Conservation (phyloP, 2,113 vertebrate species). For the Cyprinodon brontotheroides region DNA sequence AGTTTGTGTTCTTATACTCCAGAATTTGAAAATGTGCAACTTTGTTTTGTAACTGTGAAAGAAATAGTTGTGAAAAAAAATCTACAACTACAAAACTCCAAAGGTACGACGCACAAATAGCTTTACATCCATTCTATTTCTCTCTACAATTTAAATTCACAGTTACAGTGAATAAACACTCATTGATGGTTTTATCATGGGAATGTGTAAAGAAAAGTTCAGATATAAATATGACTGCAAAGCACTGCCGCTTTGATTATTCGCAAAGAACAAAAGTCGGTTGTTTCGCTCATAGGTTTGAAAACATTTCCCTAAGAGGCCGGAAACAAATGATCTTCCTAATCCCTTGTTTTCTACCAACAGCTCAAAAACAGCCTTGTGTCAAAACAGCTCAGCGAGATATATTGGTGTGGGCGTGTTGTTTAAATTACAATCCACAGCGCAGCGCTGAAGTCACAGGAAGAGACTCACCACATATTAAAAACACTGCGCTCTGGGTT, state of each 20-base stretch:
- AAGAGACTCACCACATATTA: neutral
- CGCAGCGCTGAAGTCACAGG: neutral
- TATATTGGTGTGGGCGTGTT: neutral
- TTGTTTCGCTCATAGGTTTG: neutral
- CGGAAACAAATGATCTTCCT: neutral
- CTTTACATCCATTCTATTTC: too few relatives aligned
- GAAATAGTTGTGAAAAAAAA: too few relatives aligned
- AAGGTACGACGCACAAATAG: too few relatives aligned
- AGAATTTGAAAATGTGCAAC: too few relatives aligned
- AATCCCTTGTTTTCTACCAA: neutral
- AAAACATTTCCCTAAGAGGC: neutral
- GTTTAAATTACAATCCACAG: neutral
- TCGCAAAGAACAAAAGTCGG: neutral
- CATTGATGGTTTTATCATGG: neutral
- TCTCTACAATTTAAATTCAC: too few relatives aligned
- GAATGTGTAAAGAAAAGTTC: neutral
- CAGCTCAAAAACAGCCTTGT: neutral
- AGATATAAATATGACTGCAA: neutral
- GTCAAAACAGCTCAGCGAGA: neutral
- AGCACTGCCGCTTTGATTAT: neutral
- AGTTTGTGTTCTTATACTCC: too few relatives aligned
- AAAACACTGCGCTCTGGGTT: neutral
- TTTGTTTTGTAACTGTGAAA: too few relatives aligned
- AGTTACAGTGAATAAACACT: too few relatives aligned
- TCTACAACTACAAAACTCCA: too few relatives aligned